Base-by-base conservation (phyloP, 2,888 invertebrate species). In the Latrodectus hesperus region DNA sequence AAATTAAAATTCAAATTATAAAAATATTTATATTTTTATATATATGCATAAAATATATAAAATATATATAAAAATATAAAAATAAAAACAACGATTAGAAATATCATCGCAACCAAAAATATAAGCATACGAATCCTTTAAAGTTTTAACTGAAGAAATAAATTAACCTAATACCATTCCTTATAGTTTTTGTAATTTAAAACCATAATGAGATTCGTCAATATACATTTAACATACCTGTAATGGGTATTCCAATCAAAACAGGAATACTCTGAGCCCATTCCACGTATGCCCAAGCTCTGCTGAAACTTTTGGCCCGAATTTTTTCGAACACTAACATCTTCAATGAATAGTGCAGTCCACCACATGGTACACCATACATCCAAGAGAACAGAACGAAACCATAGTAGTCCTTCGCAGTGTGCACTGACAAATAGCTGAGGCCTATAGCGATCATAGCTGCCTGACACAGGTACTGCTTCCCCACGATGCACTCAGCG, bases 241-340 rank as follows among this genome's bases (percentile, higher is more conserved):
- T 96, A 90, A 96, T 94, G 52, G 97, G 97, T 88, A 97, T 95
- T 89, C 97, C 97, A 84, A 97, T 94, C 90, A 97, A 94, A 88
- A 96, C 95, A 9, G 97, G 96, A 90, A 97, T 93, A 52, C 96
- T 96, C 93, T 97, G 96, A 55, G 96, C 96, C 90, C 96, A 96
- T 92, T 96, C 96, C 78, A 97, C 95, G 92, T 96, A 96, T 90
- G 96, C 96, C 97, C 97, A 97, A 88, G 96, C 96, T 93, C 96
- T 95, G 70, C 96, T 95, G 92, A 97, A 97, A 92, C 97, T 96
- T 91, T 96, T 94, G 52, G 96, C 95, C 90, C 96, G 94, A 70
- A 97, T 95, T 90, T 96, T 94, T 92, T 97, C 97, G 93, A 97
- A 94, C 10, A 96, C 96, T 91, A 96, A 94, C 95, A 97, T 96